Percentiles rank a stretch among this genome's conserved stretches.
Evolutionary conservation across 35 echinoderm and acorn worm genomes (phyloP).

Genomic region (Amphiura filiformis): DNA sequence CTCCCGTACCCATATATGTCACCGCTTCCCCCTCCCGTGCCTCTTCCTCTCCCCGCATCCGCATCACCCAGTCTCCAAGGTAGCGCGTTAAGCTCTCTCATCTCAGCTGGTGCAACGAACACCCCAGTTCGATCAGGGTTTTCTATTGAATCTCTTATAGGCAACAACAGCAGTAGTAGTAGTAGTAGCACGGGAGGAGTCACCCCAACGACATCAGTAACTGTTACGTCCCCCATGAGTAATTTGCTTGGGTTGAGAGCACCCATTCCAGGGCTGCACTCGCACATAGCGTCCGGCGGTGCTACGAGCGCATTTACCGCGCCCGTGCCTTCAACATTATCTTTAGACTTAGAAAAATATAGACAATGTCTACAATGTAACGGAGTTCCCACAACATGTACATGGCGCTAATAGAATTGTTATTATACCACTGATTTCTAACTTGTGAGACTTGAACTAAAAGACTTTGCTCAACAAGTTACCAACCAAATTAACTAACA

Average conservation of each 20-base stretch:
- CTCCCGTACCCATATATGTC: constrained; percentile 93
- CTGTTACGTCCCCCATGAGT: constrained; percentile 32
- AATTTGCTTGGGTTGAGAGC: constrained; percentile 53
- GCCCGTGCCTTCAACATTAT: constrained; percentile 44
- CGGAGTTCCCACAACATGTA: constrained; percentile 35
- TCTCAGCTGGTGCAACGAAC: constrained; percentile 65
- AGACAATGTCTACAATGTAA: constrained; percentile 70
- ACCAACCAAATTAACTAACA: too few relatives aligned
- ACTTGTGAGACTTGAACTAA: too few relatives aligned
- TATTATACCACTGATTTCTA: too few relatives aligned
- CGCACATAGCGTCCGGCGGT: constrained; percentile 44
- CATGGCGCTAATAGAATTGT: constrained; percentile 35
- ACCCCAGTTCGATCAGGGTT: constrained; percentile 63
- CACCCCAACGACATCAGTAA: constrained; percentile 28
- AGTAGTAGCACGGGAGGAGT: too few relatives aligned
- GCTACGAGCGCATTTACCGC: constrained; percentile 68
- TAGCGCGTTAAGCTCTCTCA: constrained; percentile 57
- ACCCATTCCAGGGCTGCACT: constrained; percentile 29
- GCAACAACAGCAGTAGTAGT: constrained; percentile 34
- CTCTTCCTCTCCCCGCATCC: constrained; percentile 81
- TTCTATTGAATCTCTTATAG: constrained; percentile 74
- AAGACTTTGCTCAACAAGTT: too few relatives aligned
- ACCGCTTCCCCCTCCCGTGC: constrained; percentile 84
- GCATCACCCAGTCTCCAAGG: constrained; percentile 57
- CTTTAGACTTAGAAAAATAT: constrained; percentile 82